These are phyloP conservation scores for Eupithecia inturbata DNA, from an alignment of 2,888 invertebrate species.

Conservation along the genomic window DNA sequence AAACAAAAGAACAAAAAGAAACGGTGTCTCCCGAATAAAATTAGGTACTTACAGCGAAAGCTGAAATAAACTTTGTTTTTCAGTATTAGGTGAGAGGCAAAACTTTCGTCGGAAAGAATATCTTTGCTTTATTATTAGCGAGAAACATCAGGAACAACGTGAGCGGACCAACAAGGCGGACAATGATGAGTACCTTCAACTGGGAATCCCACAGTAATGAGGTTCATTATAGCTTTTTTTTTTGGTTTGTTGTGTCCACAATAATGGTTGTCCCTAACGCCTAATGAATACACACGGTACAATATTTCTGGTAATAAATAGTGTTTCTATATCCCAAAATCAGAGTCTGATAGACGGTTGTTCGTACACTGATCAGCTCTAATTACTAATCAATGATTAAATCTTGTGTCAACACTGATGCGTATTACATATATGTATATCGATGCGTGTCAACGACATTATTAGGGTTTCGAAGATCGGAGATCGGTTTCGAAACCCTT, in stretches of 20 bases:
- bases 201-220: slow-evolving; percentile 27
- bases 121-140: slow-evolving; percentile 22
- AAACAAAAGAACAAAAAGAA: slow-evolving; percentile 10
- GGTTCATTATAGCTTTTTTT: slow-evolving; percentile 31
- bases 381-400: too few relatives aligned
- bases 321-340: not conserved
- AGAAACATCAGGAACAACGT: slow-evolving; percentile 32
- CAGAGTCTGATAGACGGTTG: too few relatives aligned
- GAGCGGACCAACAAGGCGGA: slow-evolving; percentile 28
- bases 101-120: not conserved
- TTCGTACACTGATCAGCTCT: too few relatives aligned
- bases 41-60: not conserved
- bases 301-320: not conserved
- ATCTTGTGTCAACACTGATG: too few relatives aligned
- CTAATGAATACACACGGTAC: not conserved
- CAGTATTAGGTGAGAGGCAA: not conserved
- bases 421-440: too few relatives aligned
- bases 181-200: slow-evolving; percentile 38
- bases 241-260: slow-evolving; percentile 12
- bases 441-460: too few relatives aligned
- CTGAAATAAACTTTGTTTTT: slow-evolving; percentile 12
- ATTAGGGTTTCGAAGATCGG: too few relatives aligned
- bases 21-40: slow-evolving; percentile 8
- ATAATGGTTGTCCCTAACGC: not conserved
- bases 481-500: too few relatives aligned